Evolutionary conservation across 2,113 vertebrate genomes (phyloP).

Genomic region (Aspidoscelis tigris): DNA sequence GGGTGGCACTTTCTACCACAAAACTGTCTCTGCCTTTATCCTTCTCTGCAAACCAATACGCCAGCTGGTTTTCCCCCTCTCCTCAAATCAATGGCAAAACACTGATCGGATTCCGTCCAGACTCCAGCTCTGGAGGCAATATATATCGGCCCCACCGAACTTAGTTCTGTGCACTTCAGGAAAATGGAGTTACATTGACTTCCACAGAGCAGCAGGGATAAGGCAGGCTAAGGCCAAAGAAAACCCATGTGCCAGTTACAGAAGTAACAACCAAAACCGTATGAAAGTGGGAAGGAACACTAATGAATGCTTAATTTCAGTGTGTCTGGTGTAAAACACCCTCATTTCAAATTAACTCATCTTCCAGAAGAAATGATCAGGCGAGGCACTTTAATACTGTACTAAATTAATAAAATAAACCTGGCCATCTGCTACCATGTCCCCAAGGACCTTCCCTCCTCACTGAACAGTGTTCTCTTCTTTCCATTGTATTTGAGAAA

Average conservation of each 20-base stretch:
- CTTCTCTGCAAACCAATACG: background rate
- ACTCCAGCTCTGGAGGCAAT: background rate
- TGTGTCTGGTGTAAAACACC: conserved; percentile 29
- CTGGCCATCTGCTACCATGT: conserved; percentile 63
- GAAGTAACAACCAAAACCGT: background rate
- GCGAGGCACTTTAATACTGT: conserved; percentile 45
- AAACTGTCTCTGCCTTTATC: background rate
- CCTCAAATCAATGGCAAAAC: background rate
- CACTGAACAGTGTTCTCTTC: conserved; percentile 28
- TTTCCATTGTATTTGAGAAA: conserved; percentile 58
- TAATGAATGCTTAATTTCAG: fast-evolving
- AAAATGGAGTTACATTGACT: background rate
- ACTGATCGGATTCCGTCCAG: background rate
- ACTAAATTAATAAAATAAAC: conserved; percentile 67
- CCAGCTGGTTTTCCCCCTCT: background rate
- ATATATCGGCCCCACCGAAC: background rate
- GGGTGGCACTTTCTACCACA: background rate
- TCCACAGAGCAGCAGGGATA: background rate
- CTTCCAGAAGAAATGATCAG: conserved; percentile 50
- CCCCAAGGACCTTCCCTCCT: conserved; percentile 52
- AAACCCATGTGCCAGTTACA: background rate
- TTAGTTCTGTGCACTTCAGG: background rate
- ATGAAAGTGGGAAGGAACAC: fast-evolving
- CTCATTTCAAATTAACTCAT: conserved; percentile 29
- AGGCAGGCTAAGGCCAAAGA: background rate